Conservation (phyloP, 92 coral and sea anemone species). For the Micromussa lordhowensis region DNA sequence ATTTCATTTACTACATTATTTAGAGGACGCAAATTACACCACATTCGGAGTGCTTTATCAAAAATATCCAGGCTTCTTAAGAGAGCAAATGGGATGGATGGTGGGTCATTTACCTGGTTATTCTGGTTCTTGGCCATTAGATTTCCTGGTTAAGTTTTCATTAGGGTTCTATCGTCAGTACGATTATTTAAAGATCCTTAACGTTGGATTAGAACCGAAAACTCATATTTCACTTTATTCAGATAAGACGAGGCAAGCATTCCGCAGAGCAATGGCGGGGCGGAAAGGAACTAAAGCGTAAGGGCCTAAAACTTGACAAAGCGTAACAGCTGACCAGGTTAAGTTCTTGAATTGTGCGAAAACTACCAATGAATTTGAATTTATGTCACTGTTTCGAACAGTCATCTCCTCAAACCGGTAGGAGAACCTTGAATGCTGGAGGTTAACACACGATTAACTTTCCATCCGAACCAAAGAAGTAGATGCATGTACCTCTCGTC, state of each 20-base stretch:
- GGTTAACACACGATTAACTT: too few species aligned
- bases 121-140: background rate
- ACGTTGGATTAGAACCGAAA: conserved; percentile 16
- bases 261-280: background rate
- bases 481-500: too few species aligned
- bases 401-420: too few species aligned
- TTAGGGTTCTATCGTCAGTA: conserved; percentile 26
- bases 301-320: background rate
- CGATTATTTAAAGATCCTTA: conserved; percentile 11
- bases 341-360: background rate
- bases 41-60: background rate
- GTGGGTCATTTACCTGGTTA: background rate
- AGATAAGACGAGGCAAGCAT: background rate
- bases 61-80: background rate
- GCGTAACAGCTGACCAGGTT: background rate
- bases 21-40: rapidly evolving
- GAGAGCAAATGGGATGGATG: conserved; percentile 25
- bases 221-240: conserved; percentile 2
- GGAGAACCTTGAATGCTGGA: too few species aligned
- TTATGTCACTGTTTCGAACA: too few species aligned
- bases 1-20: background rate
- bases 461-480: too few species aligned
- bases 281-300: background rate
- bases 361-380: too few species aligned
- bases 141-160: conserved; percentile 1